Percentiles rank a stretch among this genome's conserved stretches.
Evolutionary conservation across 2,888 invertebrate species (phyloP).

Genomic region (Phania funesta): DNA sequence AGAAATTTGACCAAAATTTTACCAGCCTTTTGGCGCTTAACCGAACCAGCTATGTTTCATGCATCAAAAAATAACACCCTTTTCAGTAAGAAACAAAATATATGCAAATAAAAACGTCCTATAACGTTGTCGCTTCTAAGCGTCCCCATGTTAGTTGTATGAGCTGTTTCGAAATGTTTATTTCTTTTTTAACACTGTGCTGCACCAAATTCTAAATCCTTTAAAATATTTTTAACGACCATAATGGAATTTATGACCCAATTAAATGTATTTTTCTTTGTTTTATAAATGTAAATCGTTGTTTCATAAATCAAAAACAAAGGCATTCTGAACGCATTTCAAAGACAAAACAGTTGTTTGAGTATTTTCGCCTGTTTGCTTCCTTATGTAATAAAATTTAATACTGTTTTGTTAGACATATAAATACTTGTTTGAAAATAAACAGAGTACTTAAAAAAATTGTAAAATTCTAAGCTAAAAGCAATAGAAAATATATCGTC

Average conservation of each 20-base stretch:
- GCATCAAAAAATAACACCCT: too few relatives aligned
- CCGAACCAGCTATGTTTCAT: too few relatives aligned
- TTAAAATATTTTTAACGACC: constrained; percentile 29
- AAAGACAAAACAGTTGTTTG: neutral
- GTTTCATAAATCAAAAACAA: constrained; percentile 28
- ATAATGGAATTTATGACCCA: constrained; percentile 37
- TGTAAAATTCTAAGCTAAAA: too few relatives aligned
- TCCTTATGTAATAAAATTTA: too few relatives aligned
- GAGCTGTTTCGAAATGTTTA: constrained; percentile 19
- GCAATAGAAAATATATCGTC: too few relatives aligned
- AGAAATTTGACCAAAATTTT: too few relatives aligned
- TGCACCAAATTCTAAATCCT: constrained; percentile 27
- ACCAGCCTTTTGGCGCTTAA: too few relatives aligned
- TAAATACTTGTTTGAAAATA: too few relatives aligned
- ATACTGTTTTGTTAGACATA: too few relatives aligned
- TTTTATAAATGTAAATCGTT: constrained; percentile 20
- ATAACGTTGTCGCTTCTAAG: constrained; percentile 13
- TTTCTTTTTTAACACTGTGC: neutral
- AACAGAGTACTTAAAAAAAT: too few relatives aligned
- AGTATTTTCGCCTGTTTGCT: neutral
- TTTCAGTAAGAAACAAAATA: neutral
- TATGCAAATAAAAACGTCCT: neutral
- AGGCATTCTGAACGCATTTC: constrained; percentile 17
- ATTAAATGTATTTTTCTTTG: constrained; percentile 23
- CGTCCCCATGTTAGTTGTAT: constrained; percentile 34